Evolutionary conservation across 2,797 vertebrate genomes (phyloP).

Genomic region (Podargus strigoides): DNA sequence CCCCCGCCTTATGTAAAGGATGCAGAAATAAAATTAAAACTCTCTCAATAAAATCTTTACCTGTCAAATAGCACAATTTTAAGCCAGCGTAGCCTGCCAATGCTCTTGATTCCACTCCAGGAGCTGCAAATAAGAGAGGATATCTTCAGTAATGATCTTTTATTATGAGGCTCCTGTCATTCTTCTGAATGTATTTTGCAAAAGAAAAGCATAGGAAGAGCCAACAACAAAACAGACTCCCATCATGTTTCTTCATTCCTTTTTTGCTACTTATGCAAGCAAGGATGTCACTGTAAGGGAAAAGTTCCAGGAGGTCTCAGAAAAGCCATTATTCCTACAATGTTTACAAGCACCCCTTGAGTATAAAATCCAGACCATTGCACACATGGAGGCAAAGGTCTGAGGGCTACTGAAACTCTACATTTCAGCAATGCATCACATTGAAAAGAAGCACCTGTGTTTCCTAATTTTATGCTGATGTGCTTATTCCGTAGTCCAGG

Average conservation of each 20-base stretch:
- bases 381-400: neutral
- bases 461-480: neutral
- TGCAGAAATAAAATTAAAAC: conserved; percentile 27
- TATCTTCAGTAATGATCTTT: conserved; percentile 26
- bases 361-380: neutral
- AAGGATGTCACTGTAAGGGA: neutral
- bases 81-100: neutral
- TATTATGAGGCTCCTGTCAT: conserved; percentile 28
- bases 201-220: conserved; percentile 13
- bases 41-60: conserved; percentile 25
- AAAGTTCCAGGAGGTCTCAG: neutral
- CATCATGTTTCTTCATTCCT: neutral
- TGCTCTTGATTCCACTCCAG: conserved; percentile 24
- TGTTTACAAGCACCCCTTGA: neutral
- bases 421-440: neutral
- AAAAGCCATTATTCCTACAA: neutral
- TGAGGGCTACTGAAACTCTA: neutral
- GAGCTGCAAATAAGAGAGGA: conserved; percentile 8
- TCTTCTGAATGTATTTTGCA: neutral
- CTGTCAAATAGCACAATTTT: conserved; percentile 26
- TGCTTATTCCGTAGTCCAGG: neutral
- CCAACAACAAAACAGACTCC: conserved; percentile 10
- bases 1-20: neutral
- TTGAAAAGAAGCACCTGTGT: neutral
- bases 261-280: neutral